Conservation (phyloP, 2,888 invertebrate genomes). For the Lomographa bimaculata region DNA sequence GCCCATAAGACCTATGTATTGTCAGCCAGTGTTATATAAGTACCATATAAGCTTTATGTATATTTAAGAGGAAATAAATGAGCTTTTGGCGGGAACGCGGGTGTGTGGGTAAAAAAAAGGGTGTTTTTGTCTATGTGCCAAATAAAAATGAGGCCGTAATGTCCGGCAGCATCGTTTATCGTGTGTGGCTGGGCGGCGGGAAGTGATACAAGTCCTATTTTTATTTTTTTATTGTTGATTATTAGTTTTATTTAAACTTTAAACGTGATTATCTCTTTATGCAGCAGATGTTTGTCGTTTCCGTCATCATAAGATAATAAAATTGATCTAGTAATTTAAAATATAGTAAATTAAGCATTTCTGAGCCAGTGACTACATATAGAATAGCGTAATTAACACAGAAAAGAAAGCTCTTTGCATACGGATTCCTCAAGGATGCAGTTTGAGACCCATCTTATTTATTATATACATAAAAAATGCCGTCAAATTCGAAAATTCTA, state of each 20-base stretch:
- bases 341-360: no score
- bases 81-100: slow-evolving; percentile 40
- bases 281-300: no score
- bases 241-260: neutral
- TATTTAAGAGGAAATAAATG: slow-evolving; percentile 35
- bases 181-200: slow-evolving; percentile 31
- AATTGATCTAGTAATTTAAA: no score
- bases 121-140: slow-evolving; percentile 82
- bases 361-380: no score
- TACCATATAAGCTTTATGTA: slow-evolving; percentile 32
- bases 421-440: no score
- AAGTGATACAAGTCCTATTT: slow-evolving; percentile 15
- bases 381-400: no score
- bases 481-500: no score
- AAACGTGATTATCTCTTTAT: neutral
- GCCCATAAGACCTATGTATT: slow-evolving; percentile 50
- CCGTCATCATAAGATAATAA: no score
- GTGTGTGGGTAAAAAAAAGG: slow-evolving; percentile 71
- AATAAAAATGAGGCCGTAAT: slow-evolving; percentile 83
- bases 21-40: slow-evolving; percentile 47
- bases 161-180: slow-evolving; percentile 77
- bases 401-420: no score
- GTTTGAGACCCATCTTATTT: no score
- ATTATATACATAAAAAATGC: no score
- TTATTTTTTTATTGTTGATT: neutral